Evolutionary conservation across 1,140 invertebrate species (phyloP), one percentile per base, ranked within the genome.

Genomic region (Thrips palmi): DNA sequence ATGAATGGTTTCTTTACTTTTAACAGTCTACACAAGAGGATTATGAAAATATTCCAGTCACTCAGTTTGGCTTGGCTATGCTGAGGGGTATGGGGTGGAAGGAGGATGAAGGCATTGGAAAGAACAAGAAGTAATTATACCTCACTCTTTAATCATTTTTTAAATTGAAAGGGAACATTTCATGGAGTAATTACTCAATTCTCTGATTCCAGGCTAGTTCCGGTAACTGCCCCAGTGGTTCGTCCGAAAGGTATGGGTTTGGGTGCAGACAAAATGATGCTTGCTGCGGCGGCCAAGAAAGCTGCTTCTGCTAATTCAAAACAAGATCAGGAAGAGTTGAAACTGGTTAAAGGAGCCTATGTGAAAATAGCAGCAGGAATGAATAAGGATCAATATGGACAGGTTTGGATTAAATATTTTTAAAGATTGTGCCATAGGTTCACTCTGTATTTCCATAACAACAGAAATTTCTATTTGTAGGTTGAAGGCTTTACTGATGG

Each of bases 41-140:
- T 62, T 97, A 94, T 66, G 86, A 93, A 50, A 63, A 70, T 46
- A 71, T 93, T 33, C 89, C 89, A 2, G 72, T 96, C 31, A 68
- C 74, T 53, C 67, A 81, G 31, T 97, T 77, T 77, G 91, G 91
- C 5, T 45, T 85, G 48, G 91, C 89, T 4, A 80, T 94, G 77
- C 59, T 97, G 11, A 59, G 87, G 48, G 91, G 91, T 23, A 96
- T 96, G 89, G 89, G 89, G 1, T 96, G 86, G 86, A 70, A 73
- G 46, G 68, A 78, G 44, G 71, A 61, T 21, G 71, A 70, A 64
- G 80, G 68, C 46, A 75, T 73, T 52, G 76, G 68, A 35, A 67
- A 61, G 55, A 45, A 52, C 44, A 44, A 43, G 28, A 39, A 49
- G 43, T n/a, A n/a, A n/a, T n/a, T n/a, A n/a, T n/a, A n/a, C 12